Conservation (phyloP, 35 echinoderm and acorn worm species). For the Holothuria glaberrima region DNA sequence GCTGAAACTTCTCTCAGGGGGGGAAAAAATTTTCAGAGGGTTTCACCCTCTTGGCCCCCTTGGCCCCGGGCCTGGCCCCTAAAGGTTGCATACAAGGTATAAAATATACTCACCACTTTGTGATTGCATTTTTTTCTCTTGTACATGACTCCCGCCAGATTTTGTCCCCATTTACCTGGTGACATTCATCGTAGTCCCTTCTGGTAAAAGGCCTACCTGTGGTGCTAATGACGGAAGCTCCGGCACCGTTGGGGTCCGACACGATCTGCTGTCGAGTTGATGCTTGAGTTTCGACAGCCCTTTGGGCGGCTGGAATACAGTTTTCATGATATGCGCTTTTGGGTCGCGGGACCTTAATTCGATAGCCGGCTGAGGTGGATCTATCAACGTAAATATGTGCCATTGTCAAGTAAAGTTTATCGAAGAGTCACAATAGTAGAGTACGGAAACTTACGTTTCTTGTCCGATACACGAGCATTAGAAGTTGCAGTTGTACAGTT, state of each 20-base stretch:
- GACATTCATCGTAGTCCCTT: slow-evolving; percentile 31
- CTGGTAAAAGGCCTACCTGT: slow-evolving; percentile 24
- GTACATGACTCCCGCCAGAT: slow-evolving; percentile 41
- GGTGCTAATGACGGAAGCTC: background rate
- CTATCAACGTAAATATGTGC: slow-evolving; percentile 49
- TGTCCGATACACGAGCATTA: too few species aligned
- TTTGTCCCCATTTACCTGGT: slow-evolving; percentile 25
- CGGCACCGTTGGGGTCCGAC: background rate
- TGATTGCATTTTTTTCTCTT: slow-evolving; percentile 32
- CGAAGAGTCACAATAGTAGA: too few species aligned
- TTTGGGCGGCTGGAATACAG: slow-evolving; percentile 31
- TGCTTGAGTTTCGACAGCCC: background rate
- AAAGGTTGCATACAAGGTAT: too few species aligned
- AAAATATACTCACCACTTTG: slow-evolving; percentile 31
- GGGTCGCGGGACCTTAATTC: background rate
- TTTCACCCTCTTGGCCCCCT: too few species aligned
- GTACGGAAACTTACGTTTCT: too few species aligned
- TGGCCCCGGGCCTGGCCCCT: too few species aligned
- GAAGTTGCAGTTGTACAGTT: too few species aligned
- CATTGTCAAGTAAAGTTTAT: background rate
- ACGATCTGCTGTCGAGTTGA: background rate
- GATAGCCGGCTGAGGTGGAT: slow-evolving; percentile 32
- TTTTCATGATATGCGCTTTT: slow-evolving; percentile 55
- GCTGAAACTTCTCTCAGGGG: too few species aligned
- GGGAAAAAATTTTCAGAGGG: too few species aligned